phyloP scores from a whole-genome alignment of 1,140 invertebrate genomes.

The Spodoptera frugiperda region DNA sequence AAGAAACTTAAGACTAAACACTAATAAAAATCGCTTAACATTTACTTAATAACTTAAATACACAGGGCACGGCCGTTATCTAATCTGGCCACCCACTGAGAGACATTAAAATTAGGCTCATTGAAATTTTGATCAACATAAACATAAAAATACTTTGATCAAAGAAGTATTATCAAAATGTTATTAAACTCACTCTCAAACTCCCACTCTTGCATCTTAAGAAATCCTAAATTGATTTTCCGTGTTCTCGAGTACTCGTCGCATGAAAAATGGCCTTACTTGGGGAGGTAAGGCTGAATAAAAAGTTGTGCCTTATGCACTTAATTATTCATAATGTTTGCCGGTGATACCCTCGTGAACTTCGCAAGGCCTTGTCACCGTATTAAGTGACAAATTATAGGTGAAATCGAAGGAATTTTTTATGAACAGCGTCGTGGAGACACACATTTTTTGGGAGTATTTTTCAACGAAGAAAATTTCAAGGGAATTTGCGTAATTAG shows the following conservation, averaged over 20 bases:
- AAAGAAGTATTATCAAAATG: background rate
- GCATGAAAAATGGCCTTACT: slow-evolving; percentile 66
- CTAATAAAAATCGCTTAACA: too few relatives aligned
- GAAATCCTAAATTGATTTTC: slow-evolving; percentile 59
- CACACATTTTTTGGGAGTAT: background rate
- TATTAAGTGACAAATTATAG: slow-evolving; percentile 79
- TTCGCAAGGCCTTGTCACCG: slow-evolving; percentile 68
- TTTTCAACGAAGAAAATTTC: background rate
- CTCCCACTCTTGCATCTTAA: background rate
- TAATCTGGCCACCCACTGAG: too few relatives aligned
- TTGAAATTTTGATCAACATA: too few relatives aligned
- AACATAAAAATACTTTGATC: background rate
- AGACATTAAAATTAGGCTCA: too few relatives aligned
- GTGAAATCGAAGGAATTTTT: slow-evolving; percentile 67
- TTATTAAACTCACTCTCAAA: slow-evolving; percentile 8
- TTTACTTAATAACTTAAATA: too few relatives aligned
- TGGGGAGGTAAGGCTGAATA: slow-evolving; percentile 58
- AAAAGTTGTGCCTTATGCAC: slow-evolving; percentile 63
- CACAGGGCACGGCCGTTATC: too few relatives aligned
- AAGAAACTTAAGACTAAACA: too few relatives aligned
- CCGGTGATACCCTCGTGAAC: slow-evolving; percentile 68
- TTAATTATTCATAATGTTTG: slow-evolving; percentile 83
- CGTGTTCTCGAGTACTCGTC: slow-evolving; percentile 60
- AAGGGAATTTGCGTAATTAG: background rate
- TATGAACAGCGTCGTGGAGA: slow-evolving; percentile 44